Percentiles rank a stretch among this genome's conserved stretches.
These are phyloP conservation scores for Piscicola geometra DNA, from an alignment of 2,888 invertebrate genomes.

Conservation along the genomic window DNA sequence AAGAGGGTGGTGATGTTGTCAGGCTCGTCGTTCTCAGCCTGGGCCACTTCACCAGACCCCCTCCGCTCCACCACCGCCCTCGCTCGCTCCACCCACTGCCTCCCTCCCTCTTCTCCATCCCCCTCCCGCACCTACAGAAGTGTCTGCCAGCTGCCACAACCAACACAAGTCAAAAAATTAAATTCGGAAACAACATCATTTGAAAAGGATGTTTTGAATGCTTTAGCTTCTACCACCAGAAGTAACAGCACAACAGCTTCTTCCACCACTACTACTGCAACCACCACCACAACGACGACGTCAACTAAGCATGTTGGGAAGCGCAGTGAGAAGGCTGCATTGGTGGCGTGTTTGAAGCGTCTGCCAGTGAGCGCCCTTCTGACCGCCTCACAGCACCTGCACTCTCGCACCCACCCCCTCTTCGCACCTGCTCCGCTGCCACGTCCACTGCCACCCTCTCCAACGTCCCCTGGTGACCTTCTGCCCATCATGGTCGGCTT, in stretches of 20 bases:
- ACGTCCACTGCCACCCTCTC: too few relatives aligned
- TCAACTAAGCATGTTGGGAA: too few relatives aligned
- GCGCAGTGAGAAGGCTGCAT: background rate
- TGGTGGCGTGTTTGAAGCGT: background rate
- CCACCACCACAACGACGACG: too few relatives aligned
- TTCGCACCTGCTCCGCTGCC: too few relatives aligned
- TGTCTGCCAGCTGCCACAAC: too few relatives aligned
- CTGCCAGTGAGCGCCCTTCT: background rate
- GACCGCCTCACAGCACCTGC: background rate
- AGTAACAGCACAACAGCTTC: too few relatives aligned
- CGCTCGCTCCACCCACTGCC: background rate
- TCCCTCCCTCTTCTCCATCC: background rate
- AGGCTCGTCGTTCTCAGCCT: background rate
- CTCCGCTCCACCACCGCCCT: background rate
- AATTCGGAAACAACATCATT: too few relatives aligned
- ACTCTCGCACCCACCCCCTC: background rate
- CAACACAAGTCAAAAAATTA: too few relatives aligned
- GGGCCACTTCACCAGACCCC: conserved; percentile 6
- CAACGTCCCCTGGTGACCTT: background rate
- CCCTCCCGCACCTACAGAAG: too few relatives aligned
- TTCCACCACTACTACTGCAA: too few relatives aligned
- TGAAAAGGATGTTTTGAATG: too few relatives aligned
- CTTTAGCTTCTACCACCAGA: too few relatives aligned
- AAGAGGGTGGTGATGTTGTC: conserved; percentile 1
- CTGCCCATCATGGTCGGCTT: background rate